Evolutionary conservation across 2,113 vertebrate genomes (phyloP).

Genomic region (Entelurus aequoreus): DNA sequence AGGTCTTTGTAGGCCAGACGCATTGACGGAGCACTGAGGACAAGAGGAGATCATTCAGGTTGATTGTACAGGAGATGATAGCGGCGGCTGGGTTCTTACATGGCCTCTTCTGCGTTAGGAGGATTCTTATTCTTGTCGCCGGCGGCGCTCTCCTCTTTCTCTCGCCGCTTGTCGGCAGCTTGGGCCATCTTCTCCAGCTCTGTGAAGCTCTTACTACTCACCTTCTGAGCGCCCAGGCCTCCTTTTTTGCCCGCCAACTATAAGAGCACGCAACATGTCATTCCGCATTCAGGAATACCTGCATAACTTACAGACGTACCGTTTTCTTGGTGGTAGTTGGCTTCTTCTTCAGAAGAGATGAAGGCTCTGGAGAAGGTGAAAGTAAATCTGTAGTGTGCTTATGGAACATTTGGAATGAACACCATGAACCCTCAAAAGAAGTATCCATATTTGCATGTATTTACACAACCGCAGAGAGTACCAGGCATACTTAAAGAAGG

Average conservation of each 20-base stretch:
- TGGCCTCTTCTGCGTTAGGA: slow-evolving; percentile 64
- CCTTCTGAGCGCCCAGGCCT: slow-evolving; percentile 90
- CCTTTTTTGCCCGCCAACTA: slow-evolving; percentile 86
- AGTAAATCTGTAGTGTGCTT: background rate
- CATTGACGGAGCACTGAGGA: slow-evolving; percentile 75
- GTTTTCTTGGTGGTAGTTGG: slow-evolving; percentile 65
- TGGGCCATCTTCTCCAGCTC: slow-evolving; percentile 88
- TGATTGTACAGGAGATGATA: background rate
- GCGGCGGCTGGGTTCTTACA: slow-evolving; percentile 63
- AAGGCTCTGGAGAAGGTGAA: slow-evolving; percentile 40
- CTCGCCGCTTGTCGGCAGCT: slow-evolving; percentile 81
- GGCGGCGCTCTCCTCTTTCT: slow-evolving; percentile 50
- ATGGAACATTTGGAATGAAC: too few species aligned
- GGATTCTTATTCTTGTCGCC: slow-evolving; percentile 39
- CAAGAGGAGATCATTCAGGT: background rate
- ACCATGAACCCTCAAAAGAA: too few species aligned
- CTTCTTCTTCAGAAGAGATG: slow-evolving; percentile 72
- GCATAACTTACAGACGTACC: background rate
- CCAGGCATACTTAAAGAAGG: too few species aligned
- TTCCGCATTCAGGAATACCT: too few species aligned
- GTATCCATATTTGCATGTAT: too few species aligned
- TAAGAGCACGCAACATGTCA: slow-evolving; percentile 6
- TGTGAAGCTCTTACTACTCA: slow-evolving; percentile 82
- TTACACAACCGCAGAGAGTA: too few species aligned
- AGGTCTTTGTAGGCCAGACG: slow-evolving; percentile 84